Conservation (phyloP, 2,113 vertebrate genomes). For the Megatriorchis doriae region DNA sequence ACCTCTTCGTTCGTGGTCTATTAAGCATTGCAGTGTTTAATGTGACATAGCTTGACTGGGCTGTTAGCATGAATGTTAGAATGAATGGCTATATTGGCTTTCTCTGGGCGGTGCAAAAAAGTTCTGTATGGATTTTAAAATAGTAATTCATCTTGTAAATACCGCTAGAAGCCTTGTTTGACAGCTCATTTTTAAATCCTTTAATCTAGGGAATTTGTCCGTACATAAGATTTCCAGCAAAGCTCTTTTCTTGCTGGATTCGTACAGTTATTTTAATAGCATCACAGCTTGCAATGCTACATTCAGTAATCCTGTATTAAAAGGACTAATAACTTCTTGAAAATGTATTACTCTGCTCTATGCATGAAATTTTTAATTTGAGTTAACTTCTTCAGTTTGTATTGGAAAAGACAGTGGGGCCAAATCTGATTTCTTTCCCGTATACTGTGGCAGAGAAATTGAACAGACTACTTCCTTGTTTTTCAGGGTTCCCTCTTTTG, state of each 20-base stretch:
- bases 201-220: background rate
- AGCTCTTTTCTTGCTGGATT: background rate
- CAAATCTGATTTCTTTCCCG: background rate
- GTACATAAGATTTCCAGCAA: background rate
- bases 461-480: fast-evolving
- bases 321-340: background rate
- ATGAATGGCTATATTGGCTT: background rate
- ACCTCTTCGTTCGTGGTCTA: fast-evolving
- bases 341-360: background rate
- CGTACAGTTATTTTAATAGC: background rate
- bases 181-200: background rate
- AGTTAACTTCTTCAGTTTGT: background rate
- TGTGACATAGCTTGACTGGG: background rate
- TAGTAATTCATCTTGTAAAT: background rate
- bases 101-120: background rate
- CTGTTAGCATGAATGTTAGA: background rate
- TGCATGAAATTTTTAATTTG: background rate
- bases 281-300: background rate
- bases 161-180: background rate
- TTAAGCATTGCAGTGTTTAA: background rate
- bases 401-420: background rate
- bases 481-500: background rate
- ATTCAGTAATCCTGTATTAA: background rate
- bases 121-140: background rate
- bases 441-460: background rate